phyloP scores from a whole-genome alignment of 2,888 invertebrate genomes.

The Drosophila melanosoma region DNA sequence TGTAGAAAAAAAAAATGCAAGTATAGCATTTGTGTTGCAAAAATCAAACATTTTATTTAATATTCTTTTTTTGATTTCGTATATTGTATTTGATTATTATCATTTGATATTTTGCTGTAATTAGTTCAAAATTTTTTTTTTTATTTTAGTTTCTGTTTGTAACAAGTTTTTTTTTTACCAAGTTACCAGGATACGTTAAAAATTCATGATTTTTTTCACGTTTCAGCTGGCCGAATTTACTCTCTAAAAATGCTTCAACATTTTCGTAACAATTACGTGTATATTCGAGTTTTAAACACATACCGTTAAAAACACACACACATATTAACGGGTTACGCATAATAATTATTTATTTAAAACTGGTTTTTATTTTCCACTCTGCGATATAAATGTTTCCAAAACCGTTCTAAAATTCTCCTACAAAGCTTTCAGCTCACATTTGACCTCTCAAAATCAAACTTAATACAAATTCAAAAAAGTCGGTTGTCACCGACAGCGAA shows the following conservation, averaged over 20 bases:
- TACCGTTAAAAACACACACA: conserved; percentile 23
- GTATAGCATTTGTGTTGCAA: conserved; percentile 1
- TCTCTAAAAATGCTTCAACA: conserved; percentile 16
- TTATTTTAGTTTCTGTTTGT: conserved; percentile 25
- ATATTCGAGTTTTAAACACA: conserved; percentile 21
- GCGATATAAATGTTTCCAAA: conserved; percentile 33
- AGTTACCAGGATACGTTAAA: conserved; percentile 28
- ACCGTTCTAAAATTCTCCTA: conserved; percentile 23
- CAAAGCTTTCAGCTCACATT: conserved; percentile 21
- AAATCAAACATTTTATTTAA: conserved; percentile 17
- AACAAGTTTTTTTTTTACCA: conserved; percentile 17
- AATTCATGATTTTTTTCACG: conserved; percentile 19
- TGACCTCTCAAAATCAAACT: conserved; percentile 3
- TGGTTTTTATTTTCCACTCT: conserved; percentile 4
- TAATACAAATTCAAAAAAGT: not conserved
- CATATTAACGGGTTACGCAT: conserved; percentile 2
- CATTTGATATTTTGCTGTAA: conserved; percentile 26
- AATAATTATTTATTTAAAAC: conserved; percentile 1
- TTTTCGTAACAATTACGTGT: conserved; percentile 24
- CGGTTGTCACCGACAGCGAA: not conserved
- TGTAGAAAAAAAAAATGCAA: not conserved
- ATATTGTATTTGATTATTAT: not conserved
- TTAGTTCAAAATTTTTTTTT: conserved; percentile 1
- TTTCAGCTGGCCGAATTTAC: conserved; percentile 19
- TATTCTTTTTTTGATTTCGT: conserved; percentile 21